Evolutionary conservation across 2,113 vertebrate genomes (phyloP).

Genomic region (Tursiops truncatus): DNA sequence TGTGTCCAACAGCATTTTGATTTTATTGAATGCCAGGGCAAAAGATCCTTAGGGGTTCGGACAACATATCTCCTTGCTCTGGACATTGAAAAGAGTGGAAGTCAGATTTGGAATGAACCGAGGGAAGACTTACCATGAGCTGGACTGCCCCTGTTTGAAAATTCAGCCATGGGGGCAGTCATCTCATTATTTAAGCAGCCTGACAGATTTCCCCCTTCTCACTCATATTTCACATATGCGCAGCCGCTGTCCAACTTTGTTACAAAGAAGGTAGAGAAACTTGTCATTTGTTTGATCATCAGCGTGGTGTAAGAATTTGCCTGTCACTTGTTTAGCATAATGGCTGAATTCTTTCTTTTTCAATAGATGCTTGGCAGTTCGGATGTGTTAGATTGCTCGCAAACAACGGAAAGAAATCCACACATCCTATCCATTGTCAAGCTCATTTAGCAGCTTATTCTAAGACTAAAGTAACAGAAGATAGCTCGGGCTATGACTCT

Average conservation of each 20-base stretch:
- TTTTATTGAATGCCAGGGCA: not conserved
- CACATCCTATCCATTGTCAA: slow-evolving; percentile 24
- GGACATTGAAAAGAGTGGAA: not conserved
- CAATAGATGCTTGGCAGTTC: slow-evolving; percentile 47
- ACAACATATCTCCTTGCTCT: not conserved
- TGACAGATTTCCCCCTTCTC: not conserved
- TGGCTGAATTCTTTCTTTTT: slow-evolving; percentile 51
- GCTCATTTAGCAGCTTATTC: slow-evolving; percentile 66
- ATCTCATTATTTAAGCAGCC: not conserved
- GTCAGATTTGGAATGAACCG: fast-evolving
- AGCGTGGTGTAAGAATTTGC: not conserved
- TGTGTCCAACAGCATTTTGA: not conserved
- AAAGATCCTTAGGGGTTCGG: not conserved
- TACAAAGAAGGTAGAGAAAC: slow-evolving; percentile 55
- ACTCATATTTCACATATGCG: not conserved
- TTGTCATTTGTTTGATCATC: slow-evolving; percentile 63
- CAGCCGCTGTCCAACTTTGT: slow-evolving; percentile 25
- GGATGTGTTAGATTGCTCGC: slow-evolving; percentile 31
- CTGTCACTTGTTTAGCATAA: slow-evolving; percentile 70
- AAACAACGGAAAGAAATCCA: slow-evolving; percentile 38
- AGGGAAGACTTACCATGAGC: not conserved
- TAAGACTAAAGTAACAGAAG: slow-evolving; percentile 33
- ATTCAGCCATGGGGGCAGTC: fast-evolving
- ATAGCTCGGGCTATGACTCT: not conserved
- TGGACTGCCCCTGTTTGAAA: fast-evolving